phyloP scores from a whole-genome alignment of 2,113 vertebrate species.

The Clupea harengus region DNA sequence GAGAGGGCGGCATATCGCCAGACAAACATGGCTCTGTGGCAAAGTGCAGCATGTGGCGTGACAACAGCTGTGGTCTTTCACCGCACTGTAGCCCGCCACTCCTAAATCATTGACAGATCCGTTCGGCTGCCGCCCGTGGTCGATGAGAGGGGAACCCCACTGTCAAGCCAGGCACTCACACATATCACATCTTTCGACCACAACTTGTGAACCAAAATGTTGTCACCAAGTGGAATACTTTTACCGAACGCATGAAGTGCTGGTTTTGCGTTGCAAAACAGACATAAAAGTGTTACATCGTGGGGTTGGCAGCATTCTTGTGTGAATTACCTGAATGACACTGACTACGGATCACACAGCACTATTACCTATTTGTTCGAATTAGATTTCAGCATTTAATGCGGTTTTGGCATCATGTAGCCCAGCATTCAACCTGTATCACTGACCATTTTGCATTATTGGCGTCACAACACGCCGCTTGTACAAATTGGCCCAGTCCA shows the following conservation, averaged over 20 bases:
- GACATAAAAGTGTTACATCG: too few relatives aligned
- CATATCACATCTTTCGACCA: not conserved
- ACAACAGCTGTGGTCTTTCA: slow-evolving; percentile 25
- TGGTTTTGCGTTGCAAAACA: too few relatives aligned
- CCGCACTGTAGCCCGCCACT: slow-evolving; percentile 27
- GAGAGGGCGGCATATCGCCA: not conserved
- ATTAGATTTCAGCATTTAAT: too few relatives aligned
- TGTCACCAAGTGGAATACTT: not conserved
- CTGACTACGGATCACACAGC: too few relatives aligned
- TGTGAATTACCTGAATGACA: too few relatives aligned
- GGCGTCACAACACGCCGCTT: too few relatives aligned
- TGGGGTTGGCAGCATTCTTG: too few relatives aligned
- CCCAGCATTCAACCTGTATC: too few relatives aligned
- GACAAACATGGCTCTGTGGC: not conserved
- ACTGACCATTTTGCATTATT: too few relatives aligned
- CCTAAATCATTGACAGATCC: slow-evolving; percentile 45
- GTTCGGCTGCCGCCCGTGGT: not conserved
- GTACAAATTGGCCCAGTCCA: too few relatives aligned
- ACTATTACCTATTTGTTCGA: too few relatives aligned
- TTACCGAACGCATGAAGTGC: not conserved
- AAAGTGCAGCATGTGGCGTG: slow-evolving; percentile 10
- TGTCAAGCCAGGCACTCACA: not conserved
- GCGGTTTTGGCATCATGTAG: too few relatives aligned
- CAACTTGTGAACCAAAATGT: not conserved
- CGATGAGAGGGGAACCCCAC: not conserved